Percentiles rank a stretch among this genome's conserved stretches.
phyloP scores from a whole-genome alignment of 1,140 invertebrate genomes.

The Drosophila azteca region DNA sequence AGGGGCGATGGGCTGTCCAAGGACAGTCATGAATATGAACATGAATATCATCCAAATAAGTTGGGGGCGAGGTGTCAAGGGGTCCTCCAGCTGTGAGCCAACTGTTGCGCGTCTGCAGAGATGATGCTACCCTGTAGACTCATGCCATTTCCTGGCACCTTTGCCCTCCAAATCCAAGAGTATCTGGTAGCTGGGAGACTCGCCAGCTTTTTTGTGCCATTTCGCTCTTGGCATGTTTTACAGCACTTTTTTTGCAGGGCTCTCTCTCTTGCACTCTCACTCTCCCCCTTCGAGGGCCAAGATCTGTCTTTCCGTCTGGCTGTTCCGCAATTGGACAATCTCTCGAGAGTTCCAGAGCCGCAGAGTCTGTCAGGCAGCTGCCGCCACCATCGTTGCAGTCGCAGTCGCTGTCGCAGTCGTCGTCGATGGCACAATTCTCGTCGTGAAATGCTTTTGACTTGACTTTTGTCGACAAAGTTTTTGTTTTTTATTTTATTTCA shows the following conservation, averaged over 20 bases:
- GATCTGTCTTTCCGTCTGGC: slow-evolving; percentile 8
- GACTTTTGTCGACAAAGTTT: slow-evolving; percentile 47
- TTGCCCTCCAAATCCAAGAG: neutral
- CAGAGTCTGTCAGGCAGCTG: slow-evolving; percentile 47
- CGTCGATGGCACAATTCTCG: slow-evolving; percentile 45
- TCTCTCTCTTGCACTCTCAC: too few relatives aligned
- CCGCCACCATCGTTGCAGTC: slow-evolving; percentile 1
- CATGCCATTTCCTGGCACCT: too few relatives aligned
- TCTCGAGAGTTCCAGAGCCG: slow-evolving; percentile 7
- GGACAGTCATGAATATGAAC: slow-evolving; percentile 62
- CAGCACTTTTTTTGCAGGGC: slow-evolving; percentile 54
- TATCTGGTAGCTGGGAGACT: neutral
- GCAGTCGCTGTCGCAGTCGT: neutral
- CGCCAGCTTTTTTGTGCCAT: slow-evolving; percentile 23
- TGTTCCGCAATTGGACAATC: neutral
- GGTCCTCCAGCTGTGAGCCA: slow-evolving; percentile 30
- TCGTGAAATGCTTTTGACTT: slow-evolving; percentile 24
- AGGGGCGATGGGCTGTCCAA: neutral
- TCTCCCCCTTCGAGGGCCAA: slow-evolving; percentile 41
- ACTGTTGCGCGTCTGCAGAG: slow-evolving; percentile 66
- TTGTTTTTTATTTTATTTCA: slow-evolving; percentile 1
- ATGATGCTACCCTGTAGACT: slow-evolving; percentile 9
- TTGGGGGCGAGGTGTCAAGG: neutral
- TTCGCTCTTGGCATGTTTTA: slow-evolving; percentile 46
- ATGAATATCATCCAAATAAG: slow-evolving; percentile 16